Percentiles rank a stretch among this genome's conserved stretches.
These are phyloP conservation scores for Pheosia tremula DNA, from an alignment of 2,888 invertebrate genomes.

Conservation along the genomic window DNA sequence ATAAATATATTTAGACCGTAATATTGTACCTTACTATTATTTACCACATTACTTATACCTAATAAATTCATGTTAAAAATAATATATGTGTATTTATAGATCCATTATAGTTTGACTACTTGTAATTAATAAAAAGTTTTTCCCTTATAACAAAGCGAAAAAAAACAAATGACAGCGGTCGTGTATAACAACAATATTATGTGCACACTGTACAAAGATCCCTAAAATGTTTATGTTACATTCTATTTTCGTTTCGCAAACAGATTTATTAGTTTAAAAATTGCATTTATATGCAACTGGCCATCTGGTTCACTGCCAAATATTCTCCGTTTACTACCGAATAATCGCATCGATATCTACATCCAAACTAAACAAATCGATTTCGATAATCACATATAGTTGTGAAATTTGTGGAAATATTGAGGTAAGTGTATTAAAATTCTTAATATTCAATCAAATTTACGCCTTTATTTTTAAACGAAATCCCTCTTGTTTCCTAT, in stretches of 20 bases:
- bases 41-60: no score
- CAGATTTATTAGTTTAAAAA: not conserved
- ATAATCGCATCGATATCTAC: not conserved
- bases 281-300: not conserved
- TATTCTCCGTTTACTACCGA: not conserved
- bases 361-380: not conserved
- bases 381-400: not conserved
- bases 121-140: no score
- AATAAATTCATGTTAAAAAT: no score
- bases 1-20: constrained; percentile 22
- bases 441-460: no score
- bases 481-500: not conserved
- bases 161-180: not conserved
- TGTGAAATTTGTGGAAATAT: not conserved
- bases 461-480: not conserved
- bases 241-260: not conserved
- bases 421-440: no score
- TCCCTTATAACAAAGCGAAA: not conserved
- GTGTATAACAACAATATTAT: not conserved
- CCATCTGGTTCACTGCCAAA: not conserved
- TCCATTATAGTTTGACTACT: no score
- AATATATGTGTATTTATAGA: no score
- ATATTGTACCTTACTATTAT: no score
- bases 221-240: not conserved
- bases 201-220: not conserved